These are phyloP conservation scores for Oryctes rhinoceros DNA, from an alignment of 1,140 invertebrate species.

Conservation along the genomic window DNA sequence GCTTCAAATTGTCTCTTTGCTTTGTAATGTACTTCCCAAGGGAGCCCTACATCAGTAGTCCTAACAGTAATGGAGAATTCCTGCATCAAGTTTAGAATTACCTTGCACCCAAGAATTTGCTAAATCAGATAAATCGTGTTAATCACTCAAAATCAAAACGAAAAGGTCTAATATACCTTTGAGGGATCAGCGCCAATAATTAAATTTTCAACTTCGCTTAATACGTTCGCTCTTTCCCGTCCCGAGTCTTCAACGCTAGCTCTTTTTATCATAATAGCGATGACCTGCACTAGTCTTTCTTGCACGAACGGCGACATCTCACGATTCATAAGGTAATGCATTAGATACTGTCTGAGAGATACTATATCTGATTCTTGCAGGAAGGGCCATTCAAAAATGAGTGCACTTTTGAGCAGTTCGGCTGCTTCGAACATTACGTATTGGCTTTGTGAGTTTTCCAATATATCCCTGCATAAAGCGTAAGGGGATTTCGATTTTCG, in stretches of 20 bases:
- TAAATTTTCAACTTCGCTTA: conserved; percentile 77
- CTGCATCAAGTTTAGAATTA: conserved; percentile 83
- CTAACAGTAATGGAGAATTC: conserved; percentile 88
- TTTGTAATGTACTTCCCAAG: conserved; percentile 86
- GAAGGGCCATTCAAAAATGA: conserved; percentile 84
- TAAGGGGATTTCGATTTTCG: conserved; percentile 85
- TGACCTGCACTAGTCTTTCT: conserved; percentile 77
- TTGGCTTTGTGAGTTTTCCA: conserved; percentile 80
- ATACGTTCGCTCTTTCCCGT: conserved; percentile 72
- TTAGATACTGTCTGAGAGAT: conserved; percentile 79
- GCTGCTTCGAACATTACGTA: conserved; percentile 90
- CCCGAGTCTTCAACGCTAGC: conserved; percentile 77
- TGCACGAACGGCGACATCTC: conserved; percentile 69
- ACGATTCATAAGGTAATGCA: conserved; percentile 78
- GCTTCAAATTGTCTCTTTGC: conserved; percentile 87
- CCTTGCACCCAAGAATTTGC: conserved; percentile 67
- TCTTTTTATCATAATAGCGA: conserved; percentile 88
- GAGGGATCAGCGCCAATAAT: conserved; percentile 71
- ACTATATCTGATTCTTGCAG: conserved; percentile 73
- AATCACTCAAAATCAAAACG: background rate
- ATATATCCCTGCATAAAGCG: conserved; percentile 79
- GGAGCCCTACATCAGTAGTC: conserved; percentile 84
- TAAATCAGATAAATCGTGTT: conserved; percentile 55
- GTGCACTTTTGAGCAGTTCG: conserved; percentile 81
- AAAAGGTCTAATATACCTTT: conserved; percentile 59